Percentiles rank a stretch among this genome's conserved stretches.
Evolutionary conservation across 2,888 invertebrate genomes (phyloP).

Genomic region (Philhelius pedissequus): DNA sequence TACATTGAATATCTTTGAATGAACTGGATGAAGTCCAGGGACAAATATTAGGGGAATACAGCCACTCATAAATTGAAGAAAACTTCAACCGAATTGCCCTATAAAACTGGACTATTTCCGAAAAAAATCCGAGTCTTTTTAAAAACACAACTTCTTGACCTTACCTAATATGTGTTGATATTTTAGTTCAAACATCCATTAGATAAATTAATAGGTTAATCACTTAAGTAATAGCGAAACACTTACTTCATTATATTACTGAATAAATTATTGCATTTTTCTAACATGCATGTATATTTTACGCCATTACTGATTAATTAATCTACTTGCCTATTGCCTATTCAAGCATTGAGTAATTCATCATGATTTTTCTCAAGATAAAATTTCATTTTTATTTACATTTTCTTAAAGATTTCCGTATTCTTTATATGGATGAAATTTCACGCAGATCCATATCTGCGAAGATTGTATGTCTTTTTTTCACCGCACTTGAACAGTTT

Average conservation of each 20-base stretch:
- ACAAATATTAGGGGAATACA: no score
- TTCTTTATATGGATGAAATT: neutral
- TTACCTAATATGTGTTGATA: no score
- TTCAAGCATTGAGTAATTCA: conserved; percentile 1
- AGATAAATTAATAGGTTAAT: no score
- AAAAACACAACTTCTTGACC: no score
- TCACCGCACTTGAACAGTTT: neutral
- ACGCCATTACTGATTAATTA: neutral
- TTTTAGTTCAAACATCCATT: no score
- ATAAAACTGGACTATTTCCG: no score
- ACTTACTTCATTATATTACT: neutral
- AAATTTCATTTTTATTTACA: neutral
- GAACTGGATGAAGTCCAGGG: no score
- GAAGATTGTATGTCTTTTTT: neutral
- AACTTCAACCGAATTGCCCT: no score
- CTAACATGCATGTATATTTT: neutral
- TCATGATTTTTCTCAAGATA: neutral
- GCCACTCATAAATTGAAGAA: no score
- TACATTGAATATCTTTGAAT: no score
- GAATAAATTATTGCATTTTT: neutral
- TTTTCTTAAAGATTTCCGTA: conserved; percentile 3
- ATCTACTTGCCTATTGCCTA: neutral
- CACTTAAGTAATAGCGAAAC: neutral
- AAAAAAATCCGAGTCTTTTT: no score
- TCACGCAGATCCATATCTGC: neutral